Evolutionary conservation across 2,113 vertebrate species (phyloP).

Genomic region (Thryonomys swinderianus): DNA sequence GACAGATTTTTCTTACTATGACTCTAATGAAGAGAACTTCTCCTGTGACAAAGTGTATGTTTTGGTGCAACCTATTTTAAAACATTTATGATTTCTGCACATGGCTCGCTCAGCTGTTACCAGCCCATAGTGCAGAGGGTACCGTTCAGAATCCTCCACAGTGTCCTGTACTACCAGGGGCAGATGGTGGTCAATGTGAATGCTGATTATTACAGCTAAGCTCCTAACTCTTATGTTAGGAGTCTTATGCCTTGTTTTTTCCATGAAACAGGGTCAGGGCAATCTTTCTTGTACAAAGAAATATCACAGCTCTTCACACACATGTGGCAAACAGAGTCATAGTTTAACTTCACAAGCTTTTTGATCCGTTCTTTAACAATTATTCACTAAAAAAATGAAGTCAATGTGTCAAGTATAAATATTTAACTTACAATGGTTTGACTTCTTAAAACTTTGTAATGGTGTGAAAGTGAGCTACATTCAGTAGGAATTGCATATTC

Average conservation of each 20-base stretch:
- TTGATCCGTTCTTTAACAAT: neutral
- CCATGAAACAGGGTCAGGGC: neutral
- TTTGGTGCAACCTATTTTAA: neutral
- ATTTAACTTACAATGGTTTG: neutral
- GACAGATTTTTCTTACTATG: neutral
- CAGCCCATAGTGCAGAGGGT: neutral
- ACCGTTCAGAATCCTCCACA: neutral
- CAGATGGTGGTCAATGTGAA: neutral
- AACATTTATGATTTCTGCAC: neutral
- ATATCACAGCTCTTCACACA: neutral
- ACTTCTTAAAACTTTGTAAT: neutral
- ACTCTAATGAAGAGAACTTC: neutral
- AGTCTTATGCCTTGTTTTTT: neutral
- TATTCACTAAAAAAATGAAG: neutral
- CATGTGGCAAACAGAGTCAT: neutral
- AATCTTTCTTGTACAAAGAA: neutral
- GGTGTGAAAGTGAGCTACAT: neutral
- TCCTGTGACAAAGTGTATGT: neutral
- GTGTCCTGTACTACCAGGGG: fast-evolving
- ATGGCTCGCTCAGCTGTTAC: neutral
- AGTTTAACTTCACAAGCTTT: neutral
- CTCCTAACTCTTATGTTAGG: neutral
- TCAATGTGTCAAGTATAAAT: neutral
- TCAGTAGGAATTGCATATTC: neutral
- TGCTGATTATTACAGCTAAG: neutral